phyloP scores from a whole-genome alignment of 2,888 invertebrate genomes.

The Drosophila villosipedis region DNA sequence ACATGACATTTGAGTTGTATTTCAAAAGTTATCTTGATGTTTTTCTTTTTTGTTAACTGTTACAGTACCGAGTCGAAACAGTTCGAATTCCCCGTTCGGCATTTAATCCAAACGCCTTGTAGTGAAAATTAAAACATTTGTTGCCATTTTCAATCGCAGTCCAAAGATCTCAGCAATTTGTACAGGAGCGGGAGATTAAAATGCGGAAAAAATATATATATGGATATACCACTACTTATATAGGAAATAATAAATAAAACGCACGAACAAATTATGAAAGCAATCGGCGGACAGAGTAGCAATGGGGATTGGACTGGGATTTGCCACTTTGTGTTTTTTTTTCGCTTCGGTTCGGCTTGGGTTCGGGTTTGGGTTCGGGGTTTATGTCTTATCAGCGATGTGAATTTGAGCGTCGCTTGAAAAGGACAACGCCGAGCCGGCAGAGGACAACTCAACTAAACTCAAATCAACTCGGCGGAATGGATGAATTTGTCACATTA shows the following conservation, averaged over 20 bases:
- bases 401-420: constrained; percentile 69
- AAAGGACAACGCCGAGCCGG: constrained; percentile 51
- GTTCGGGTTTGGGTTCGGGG: constrained; percentile 18
- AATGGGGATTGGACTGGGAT: constrained; percentile 13
- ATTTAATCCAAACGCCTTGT: constrained; percentile 31
- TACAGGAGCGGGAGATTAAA: constrained; percentile 62
- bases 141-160: constrained; percentile 72
- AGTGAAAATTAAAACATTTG: constrained; percentile 72
- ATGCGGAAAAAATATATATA: constrained; percentile 26
- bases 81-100: constrained; percentile 10
- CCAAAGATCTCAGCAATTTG: constrained; percentile 62
- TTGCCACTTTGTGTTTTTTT: not conserved
- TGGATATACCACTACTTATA: not conserved
- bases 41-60: constrained; percentile 3
- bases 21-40: not conserved
- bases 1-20: constrained; percentile 1
- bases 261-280: constrained; percentile 62
- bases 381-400: constrained; percentile 71
- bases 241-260: constrained; percentile 52
- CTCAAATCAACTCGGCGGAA: constrained; percentile 34
- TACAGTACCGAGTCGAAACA: not conserved
- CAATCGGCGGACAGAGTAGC: constrained; percentile 38
- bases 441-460: constrained; percentile 25
- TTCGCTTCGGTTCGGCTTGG: constrained; percentile 2
- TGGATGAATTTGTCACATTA: constrained; percentile 80